Percentiles rank a stretch among this genome's conserved stretches.
These are phyloP conservation scores for Panzeria rudis DNA, from an alignment of 2,888 invertebrate species.

Conservation along the genomic window DNA sequence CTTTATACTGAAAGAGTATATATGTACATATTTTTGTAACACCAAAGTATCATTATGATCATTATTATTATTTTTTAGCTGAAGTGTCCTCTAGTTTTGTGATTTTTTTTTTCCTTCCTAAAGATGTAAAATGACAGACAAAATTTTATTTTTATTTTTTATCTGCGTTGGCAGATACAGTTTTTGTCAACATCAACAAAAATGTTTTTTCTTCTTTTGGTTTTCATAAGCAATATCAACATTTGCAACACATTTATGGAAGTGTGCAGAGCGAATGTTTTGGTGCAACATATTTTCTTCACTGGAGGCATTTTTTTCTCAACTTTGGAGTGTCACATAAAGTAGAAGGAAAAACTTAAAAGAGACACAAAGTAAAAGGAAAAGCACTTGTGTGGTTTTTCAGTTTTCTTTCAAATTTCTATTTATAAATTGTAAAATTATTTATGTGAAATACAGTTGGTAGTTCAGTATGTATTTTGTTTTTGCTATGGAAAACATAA, in stretches of 20 bases:
- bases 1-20: background rate
- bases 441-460: conserved; percentile 51
- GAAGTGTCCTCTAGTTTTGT: conserved; percentile 55
- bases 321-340: conserved; percentile 54
- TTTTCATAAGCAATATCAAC: conserved; percentile 29
- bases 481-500: conserved; percentile 11
- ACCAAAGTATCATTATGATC: conserved; percentile 51
- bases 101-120: background rate
- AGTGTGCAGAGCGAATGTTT: background rate
- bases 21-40: conserved; percentile 50
- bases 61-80: conserved; percentile 51
- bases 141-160: conserved; percentile 40
- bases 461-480: background rate
- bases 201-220: background rate
- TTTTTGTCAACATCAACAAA: conserved; percentile 48
- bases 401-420: conserved; percentile 42
- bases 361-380: conserved; percentile 45
- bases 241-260: conserved; percentile 32
- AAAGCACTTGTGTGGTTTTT: conserved; percentile 66
- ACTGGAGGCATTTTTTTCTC: conserved; percentile 57
- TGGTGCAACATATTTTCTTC: conserved; percentile 62
- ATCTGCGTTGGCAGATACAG: conserved; percentile 60
- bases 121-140: conserved; percentile 39
- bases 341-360: conserved; percentile 21
- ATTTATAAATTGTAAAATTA: conserved; percentile 59